Percentiles rank a stretch among this genome's conserved stretches.
Conservation (phyloP, 2,888 invertebrate genomes). For the Clivina fossor region DNA sequence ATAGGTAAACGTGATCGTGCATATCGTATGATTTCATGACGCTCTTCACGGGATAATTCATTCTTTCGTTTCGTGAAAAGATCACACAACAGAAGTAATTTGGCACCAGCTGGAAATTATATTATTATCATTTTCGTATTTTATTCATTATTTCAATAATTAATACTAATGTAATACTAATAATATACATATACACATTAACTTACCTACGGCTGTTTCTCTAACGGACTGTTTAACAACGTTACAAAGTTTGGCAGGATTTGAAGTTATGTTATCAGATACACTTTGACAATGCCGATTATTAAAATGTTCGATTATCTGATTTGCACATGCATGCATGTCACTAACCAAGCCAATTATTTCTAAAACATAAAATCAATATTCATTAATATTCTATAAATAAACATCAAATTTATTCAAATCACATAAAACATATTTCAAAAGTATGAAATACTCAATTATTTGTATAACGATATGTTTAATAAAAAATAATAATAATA, state of each 20-base stretch:
- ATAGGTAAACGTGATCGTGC: constrained; percentile 67
- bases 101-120: constrained; percentile 54
- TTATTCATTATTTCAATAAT: too few species aligned
- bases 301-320: constrained; percentile 62
- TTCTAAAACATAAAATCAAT: constrained; percentile 61
- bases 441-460: too few species aligned
- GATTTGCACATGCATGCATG: constrained; percentile 63
- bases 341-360: constrained; percentile 65
- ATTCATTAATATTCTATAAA: too few species aligned
- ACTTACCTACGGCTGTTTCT: constrained; percentile 62
- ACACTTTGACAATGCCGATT: constrained; percentile 47
- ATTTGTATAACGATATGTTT: too few species aligned
- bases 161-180: too few species aligned
- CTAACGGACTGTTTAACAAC: constrained; percentile 64
- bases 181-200: background rate
- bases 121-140: too few species aligned
- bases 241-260: constrained; percentile 63
- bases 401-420: too few species aligned
- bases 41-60: constrained; percentile 63
- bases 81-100: constrained; percentile 64
- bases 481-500: too few species aligned
- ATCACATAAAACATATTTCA: too few species aligned
- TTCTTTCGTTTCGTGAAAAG: constrained; percentile 65
- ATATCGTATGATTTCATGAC: constrained; percentile 68
- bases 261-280: constrained; percentile 52